phyloP scores from a whole-genome alignment of 2,888 invertebrate species.

The Nemurella pictetii region DNA sequence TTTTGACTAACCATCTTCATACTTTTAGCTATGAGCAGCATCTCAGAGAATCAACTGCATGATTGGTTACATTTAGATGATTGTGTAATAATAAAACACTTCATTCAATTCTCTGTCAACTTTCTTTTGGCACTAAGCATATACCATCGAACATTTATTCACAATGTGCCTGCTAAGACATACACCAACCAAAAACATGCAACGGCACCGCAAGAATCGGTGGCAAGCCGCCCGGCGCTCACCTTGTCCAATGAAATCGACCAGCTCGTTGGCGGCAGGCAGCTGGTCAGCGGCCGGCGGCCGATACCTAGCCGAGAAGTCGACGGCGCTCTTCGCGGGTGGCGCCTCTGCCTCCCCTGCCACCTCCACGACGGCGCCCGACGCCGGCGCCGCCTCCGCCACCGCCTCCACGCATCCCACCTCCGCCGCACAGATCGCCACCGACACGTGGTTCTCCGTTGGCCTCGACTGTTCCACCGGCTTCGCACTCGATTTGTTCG shows the following conservation, averaged over 20 bases:
- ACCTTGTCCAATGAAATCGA: slow-evolving; percentile 63
- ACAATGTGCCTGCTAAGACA: no score
- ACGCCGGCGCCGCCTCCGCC: background rate
- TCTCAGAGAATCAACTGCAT: no score
- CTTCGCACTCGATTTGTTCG: background rate
- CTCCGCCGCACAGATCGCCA: background rate
- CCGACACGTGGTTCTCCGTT: background rate
- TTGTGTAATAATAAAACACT: no score
- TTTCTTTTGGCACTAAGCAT: no score
- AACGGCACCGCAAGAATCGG: background rate
- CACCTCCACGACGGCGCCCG: background rate
- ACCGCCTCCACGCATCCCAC: background rate
- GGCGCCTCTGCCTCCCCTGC: slow-evolving; percentile 23
- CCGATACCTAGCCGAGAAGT: slow-evolving; percentile 54
- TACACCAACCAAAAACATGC: background rate
- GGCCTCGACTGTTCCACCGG: background rate
- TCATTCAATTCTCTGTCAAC: no score
- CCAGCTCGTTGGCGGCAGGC: background rate
- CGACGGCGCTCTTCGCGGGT: slow-evolving; percentile 45
- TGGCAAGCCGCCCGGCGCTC: slow-evolving; percentile 43
- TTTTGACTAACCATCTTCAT: no score
- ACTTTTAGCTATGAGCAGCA: no score
- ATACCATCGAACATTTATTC: no score
- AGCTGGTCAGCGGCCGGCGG: slow-evolving; percentile 44
- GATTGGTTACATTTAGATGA: no score